Percentiles rank a stretch among this genome's conserved stretches.
These are phyloP conservation scores for Pterostichus madidus DNA, from an alignment of 2,888 invertebrate species.

Conservation along the genomic window DNA sequence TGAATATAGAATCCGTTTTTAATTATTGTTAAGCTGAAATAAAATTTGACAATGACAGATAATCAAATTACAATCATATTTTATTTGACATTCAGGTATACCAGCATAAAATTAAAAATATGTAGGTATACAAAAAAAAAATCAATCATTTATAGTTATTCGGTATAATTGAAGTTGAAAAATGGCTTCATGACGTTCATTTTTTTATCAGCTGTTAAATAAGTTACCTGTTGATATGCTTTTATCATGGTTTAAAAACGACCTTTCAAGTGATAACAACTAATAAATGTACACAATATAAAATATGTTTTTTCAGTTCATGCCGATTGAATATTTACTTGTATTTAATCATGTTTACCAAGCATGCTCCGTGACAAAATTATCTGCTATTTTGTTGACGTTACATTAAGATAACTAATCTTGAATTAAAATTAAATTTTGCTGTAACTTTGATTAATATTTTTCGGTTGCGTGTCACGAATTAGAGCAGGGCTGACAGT, in stretches of 20 bases:
- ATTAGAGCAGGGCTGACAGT: constrained; percentile 6
- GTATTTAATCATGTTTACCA: background rate
- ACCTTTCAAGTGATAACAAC: background rate
- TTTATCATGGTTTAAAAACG: background rate
- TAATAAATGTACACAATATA: background rate
- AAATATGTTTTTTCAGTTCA: background rate
- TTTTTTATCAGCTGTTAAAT: background rate
- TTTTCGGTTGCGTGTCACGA: constrained; percentile 15
- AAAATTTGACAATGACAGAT: no score
- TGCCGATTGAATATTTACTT: background rate
- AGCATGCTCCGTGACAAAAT: background rate
- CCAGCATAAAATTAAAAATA: no score
- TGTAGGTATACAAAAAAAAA: no score
- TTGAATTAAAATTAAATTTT: background rate
- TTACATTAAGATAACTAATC: background rate
- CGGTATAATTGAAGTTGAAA: no score
- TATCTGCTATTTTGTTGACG: background rate
- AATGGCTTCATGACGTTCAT: no score
- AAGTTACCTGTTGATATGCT: background rate
- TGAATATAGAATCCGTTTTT: no score
- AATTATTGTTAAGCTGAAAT: no score
- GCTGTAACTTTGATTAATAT: background rate
- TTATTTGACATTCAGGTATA: no score
- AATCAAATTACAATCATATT: no score
- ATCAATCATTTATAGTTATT: no score